Percentiles rank a stretch among this genome's conserved stretches.
These are phyloP conservation scores for Pterocles orientalis DNA, from an alignment of 2,113 vertebrate genomes.

Conservation along the genomic window DNA sequence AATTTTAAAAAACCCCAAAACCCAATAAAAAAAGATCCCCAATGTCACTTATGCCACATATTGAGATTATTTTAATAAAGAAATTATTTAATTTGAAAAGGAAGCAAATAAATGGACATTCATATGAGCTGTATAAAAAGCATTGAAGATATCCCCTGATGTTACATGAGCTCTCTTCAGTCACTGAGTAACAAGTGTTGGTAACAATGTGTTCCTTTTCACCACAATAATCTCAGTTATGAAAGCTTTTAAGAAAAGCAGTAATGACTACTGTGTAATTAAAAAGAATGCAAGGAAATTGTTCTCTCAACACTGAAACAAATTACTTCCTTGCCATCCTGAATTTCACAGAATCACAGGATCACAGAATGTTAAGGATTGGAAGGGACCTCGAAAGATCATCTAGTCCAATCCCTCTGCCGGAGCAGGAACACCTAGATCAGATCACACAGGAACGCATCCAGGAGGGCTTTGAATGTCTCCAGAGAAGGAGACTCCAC, in stretches of 20 bases:
- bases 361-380: too few relatives aligned
- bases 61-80: not conserved
- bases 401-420: too few relatives aligned
- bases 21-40: not conserved
- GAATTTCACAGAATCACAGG: not conserved
- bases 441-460: too few relatives aligned
- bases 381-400: too few relatives aligned
- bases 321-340: not conserved
- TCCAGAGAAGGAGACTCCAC: too few relatives aligned
- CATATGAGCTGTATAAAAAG: not conserved
- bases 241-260: slow-evolving; percentile 3
- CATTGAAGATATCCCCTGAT: not conserved
- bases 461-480: too few relatives aligned
- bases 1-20: not conserved
- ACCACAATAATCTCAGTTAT: not conserved
- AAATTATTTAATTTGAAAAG: not conserved
- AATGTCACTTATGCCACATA: not conserved
- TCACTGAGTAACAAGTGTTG: not conserved
- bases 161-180: not conserved
- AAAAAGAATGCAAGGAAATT: not conserved
- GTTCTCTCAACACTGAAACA: not conserved
- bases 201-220: not conserved
- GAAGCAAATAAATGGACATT: not conserved
- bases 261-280: not conserved
- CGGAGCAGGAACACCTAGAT: too few relatives aligned